Evolutionary conservation across 2,113 vertebrate genomes (phyloP), one percentile per base, ranked within the genome.

Genomic region (Alosa alosa): DNA sequence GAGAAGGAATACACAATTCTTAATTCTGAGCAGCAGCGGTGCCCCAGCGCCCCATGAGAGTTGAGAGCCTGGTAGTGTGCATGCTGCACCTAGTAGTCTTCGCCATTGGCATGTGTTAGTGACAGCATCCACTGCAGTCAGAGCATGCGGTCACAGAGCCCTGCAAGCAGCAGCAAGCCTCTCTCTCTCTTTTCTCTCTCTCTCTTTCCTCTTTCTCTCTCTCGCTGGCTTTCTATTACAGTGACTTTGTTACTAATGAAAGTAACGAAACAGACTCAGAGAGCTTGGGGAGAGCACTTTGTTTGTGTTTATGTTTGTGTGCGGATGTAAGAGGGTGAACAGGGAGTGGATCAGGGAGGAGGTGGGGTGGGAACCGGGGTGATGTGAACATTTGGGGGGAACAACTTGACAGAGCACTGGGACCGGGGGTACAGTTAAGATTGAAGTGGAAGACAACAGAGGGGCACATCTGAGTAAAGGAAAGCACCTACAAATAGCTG

Each of bases 171-270:
- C 11, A 25, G 8, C 64, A 36, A 72, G n/a, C n/a, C n/a, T 15
- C 64, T 36, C 22, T 60, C 60, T 22, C 60, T 25, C 60, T 25
- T 22, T 31, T 64, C 60, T 25, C 3, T 64, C 20, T n/a, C 60
- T 64, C 60, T 6, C 60, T 64, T 25, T 25, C n/a, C 20, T 4
- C 6, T 64, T 5, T n/a, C 60, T 64, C 60, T 64, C 4, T 52
- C 17, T 52, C 6, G 17, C 50, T 13, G 9, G 10, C 50, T 52
- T 52, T 52, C 50, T 90, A 88, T 87, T 91, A 89, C 89, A 87
- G 31, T 86, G 89, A 91, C 92, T 93, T 91, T 93, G 93, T 93
- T 92, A 90, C 93, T 95, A 94, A 95, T 94, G 94, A 95, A 95
- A 95, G 93, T 90, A 91, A 91, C 92, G 25, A 93, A 93, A 92